Conservation (phyloP, 2,888 invertebrate genomes). For the Abrostola tripartita region DNA sequence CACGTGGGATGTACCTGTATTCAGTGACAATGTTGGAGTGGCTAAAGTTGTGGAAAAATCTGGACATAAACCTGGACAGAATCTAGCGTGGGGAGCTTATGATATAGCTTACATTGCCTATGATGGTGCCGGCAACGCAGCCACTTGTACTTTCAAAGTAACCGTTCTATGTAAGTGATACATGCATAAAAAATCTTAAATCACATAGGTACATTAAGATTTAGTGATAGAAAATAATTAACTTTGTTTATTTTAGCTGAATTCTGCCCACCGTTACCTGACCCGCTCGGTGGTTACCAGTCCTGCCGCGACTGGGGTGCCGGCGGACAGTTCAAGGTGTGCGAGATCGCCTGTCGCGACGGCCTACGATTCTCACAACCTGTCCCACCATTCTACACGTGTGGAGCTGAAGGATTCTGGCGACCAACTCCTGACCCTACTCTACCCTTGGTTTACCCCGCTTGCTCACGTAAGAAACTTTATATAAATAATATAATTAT, state of each 20-base stretch:
- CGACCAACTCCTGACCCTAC: slow-evolving; percentile 94
- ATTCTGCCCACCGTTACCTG: slow-evolving; percentile 95
- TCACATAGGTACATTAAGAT: not conserved
- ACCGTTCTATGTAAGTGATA: slow-evolving; percentile 93
- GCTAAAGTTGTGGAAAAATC: slow-evolving; percentile 94
- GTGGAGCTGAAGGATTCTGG: slow-evolving; percentile 99
- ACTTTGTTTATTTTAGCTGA: slow-evolving; percentile 90
- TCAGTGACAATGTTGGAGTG: slow-evolving; percentile 96
- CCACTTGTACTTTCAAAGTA: slow-evolving; percentile 96
- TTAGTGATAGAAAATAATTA: not conserved
- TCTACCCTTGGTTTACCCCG: slow-evolving; percentile 95
- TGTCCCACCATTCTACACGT: slow-evolving; percentile 98
- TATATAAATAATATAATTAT: not conserved
- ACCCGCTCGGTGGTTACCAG: slow-evolving; percentile 97
- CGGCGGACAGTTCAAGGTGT: slow-evolving; percentile 98
- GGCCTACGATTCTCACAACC: slow-evolving; percentile 97
- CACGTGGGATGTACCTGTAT: slow-evolving; percentile 97
- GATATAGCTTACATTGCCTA: slow-evolving; percentile 97
- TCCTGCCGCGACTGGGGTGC: slow-evolving; percentile 98
- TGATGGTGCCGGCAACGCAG: slow-evolving; percentile 97
- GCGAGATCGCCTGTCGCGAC: slow-evolving; percentile 95
- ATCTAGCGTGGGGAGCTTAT: slow-evolving; percentile 96
- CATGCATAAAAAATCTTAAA: not conserved
- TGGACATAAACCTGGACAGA: slow-evolving; percentile 96
- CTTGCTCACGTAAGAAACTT: slow-evolving; percentile 93